Conservation (phyloP, 2,888 invertebrate genomes). For the Synanthedon myopaeformis region DNA sequence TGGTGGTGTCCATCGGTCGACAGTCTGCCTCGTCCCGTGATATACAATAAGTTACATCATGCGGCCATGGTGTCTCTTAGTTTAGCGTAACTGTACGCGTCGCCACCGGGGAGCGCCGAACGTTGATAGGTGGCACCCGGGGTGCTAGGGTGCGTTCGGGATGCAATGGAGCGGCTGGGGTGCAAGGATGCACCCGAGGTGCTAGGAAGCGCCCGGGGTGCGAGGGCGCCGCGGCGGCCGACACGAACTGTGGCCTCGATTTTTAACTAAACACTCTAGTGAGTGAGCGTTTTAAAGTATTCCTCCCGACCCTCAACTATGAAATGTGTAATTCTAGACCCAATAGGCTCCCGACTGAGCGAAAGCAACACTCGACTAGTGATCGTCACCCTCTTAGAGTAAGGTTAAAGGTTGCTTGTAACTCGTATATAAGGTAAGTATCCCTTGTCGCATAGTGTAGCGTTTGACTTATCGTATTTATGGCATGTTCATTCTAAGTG, state of each 20-base stretch:
- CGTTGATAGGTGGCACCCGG: too few species aligned
- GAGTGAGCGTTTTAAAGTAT: constrained; percentile 25
- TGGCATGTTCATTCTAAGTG: constrained; percentile 26
- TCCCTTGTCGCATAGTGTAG: constrained; percentile 29
- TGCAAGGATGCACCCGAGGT: not conserved
- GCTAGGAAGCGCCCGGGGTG: too few species aligned
- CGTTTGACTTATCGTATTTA: constrained; percentile 30
- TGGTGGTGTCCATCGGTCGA: too few species aligned
- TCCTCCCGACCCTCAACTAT: constrained; percentile 52
- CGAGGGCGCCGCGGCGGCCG: too few species aligned
- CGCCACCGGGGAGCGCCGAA: not conserved
- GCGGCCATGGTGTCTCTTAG: constrained; percentile 65
- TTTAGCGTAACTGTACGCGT: constrained; percentile 22
- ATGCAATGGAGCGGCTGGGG: too few species aligned
- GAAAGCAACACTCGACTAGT: constrained; percentile 13
- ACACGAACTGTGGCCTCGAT: constrained; percentile 53
- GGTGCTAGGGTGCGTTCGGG: too few species aligned
- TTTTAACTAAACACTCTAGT: constrained; percentile 37
- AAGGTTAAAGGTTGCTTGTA: constrained; percentile 37
- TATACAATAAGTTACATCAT: constrained; percentile 52
- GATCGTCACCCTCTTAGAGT: constrained; percentile 24
- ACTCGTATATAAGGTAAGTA: constrained; percentile 25
- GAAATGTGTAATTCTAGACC: constrained; percentile 61
- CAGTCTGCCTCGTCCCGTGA: constrained; percentile 21
- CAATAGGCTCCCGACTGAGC: constrained; percentile 5